Evolutionary conservation across 2,113 vertebrate genomes (phyloP), one percentile per base, ranked within the genome.

Genomic region (Uropsilus gracilis): DNA sequence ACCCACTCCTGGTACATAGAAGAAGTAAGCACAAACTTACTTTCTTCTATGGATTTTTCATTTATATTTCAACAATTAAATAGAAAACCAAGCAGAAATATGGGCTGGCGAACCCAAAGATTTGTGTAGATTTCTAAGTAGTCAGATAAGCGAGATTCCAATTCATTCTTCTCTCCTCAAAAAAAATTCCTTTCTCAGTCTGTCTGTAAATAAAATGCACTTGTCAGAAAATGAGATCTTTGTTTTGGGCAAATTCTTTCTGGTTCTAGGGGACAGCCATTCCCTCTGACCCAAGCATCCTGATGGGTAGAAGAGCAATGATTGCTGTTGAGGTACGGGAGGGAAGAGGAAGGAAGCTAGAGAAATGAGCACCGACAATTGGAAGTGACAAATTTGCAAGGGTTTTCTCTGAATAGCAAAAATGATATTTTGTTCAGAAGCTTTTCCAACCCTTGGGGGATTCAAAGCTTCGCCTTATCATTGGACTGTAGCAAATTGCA

Each of bases 141-240:
- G 89, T 24, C 68, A 71, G 82, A 82, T 88, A 48, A 94, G 69
- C 76, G 16, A 84, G 88, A 91, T 92, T 89, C 32, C 57, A 82
- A 69, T 89, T 94, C 91, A 82, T 71, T 87, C 55, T 86, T 90
- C 94, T 89, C 66, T 86, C 17, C 59, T 80, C 20, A 46, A 91
- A 44, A 46, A 32, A 78, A 57, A 80, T 50, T 78, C n/a, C 91
- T 96, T 84, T 73, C 86, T 85, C 13, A 30, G 20, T 69, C 76
- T 86, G 42, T 66, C 94, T 95, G 84, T 92, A 75, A 94, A 78
- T 78, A 87, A 91, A 91, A 89, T 59, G 30, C 2, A 86, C 86
- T 92, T 85, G 86, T 95, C 73, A 91, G 92, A 96, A 96, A 97
- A 96, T 75, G 63, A 95, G 85, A 96, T 95, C 92, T 94, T 93